Percentiles rank a stretch among this genome's conserved stretches.
Evolutionary conservation across 2,113 vertebrate genomes (phyloP).

Genomic region (Caranx ignobilis): DNA sequence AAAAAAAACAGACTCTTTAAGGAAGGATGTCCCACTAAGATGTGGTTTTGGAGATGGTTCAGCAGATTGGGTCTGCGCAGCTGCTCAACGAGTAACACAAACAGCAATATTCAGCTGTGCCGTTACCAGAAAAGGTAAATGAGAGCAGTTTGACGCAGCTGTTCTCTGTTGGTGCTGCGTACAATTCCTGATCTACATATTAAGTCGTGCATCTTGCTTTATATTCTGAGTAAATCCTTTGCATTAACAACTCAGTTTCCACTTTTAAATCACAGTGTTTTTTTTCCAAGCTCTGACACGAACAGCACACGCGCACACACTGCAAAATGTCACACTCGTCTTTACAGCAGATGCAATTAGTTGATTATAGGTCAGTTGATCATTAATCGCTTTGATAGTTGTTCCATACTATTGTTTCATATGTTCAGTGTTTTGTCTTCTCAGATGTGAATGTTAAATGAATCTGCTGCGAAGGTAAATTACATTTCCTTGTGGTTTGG

Average conservation of each 20-base stretch:
- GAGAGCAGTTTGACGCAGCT: constrained; percentile 59
- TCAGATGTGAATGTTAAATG: background rate
- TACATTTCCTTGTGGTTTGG: background rate
- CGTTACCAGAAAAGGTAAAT: constrained; percentile 28
- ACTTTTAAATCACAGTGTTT: background rate
- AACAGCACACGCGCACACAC: background rate
- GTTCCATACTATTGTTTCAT: background rate
- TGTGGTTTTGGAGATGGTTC: constrained; percentile 31
- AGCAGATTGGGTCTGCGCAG: constrained; percentile 44
- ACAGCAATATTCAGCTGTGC: constrained; percentile 51
- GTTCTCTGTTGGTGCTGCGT: constrained; percentile 30
- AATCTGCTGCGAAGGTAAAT: background rate
- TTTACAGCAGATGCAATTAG: background rate
- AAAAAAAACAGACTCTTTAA: constrained; percentile 39
- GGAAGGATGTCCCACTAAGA: constrained; percentile 43
- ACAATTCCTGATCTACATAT: constrained; percentile 57
- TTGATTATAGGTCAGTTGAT: background rate
- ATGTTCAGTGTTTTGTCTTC: background rate
- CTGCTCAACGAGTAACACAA: constrained; percentile 49
- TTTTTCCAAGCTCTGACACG: constrained; percentile 9
- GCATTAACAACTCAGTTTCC: constrained; percentile 24
- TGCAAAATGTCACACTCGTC: background rate
- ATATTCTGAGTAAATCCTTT: constrained; percentile 23
- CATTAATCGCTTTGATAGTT: background rate
- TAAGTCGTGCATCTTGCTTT: constrained; percentile 37